A percentile compares a stretch with the other conserved stretches of the same genome.
Conservation (phyloP, 2,113 vertebrate species). For the Nycticryphes semicollaris region DNA sequence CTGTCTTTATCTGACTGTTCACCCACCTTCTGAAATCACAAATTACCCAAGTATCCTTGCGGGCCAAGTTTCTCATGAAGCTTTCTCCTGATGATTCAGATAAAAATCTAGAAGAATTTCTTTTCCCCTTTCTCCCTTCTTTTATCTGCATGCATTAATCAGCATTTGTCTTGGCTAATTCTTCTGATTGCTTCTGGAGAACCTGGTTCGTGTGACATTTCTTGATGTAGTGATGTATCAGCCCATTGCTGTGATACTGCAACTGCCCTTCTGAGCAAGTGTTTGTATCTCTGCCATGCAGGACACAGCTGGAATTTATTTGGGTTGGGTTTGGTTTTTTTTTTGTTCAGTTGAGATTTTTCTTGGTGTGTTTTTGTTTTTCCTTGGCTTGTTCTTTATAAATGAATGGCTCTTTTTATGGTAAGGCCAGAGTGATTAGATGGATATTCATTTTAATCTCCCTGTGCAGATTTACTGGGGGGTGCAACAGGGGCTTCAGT, state of each 20-base stretch:
- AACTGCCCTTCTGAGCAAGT: neutral
- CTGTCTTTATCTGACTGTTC: neutral
- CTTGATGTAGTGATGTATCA: neutral
- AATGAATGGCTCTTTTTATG: fast-evolving
- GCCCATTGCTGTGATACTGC: neutral
- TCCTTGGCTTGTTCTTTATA: neutral
- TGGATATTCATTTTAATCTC: neutral
- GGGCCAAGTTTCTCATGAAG: neutral
- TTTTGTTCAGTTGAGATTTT: neutral
- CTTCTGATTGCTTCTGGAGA: neutral
- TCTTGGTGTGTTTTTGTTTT: neutral
- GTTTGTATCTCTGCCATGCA: neutral
- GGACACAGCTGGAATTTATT: neutral
- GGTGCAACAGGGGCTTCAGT: neutral
- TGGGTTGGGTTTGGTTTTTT: neutral
- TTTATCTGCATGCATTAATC: neutral
- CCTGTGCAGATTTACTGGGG: neutral
- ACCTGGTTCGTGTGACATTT: neutral
- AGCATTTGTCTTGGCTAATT: neutral
- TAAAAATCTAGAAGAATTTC: neutral
- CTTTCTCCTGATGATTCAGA: neutral
- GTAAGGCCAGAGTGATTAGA: neutral
- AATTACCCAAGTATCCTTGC: neutral
- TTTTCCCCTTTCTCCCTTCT: neutral
- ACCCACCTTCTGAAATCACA: neutral